Base-by-base conservation (phyloP, 2,113 vertebrate genomes). In the Halichoeres trimaculatus region DNA sequence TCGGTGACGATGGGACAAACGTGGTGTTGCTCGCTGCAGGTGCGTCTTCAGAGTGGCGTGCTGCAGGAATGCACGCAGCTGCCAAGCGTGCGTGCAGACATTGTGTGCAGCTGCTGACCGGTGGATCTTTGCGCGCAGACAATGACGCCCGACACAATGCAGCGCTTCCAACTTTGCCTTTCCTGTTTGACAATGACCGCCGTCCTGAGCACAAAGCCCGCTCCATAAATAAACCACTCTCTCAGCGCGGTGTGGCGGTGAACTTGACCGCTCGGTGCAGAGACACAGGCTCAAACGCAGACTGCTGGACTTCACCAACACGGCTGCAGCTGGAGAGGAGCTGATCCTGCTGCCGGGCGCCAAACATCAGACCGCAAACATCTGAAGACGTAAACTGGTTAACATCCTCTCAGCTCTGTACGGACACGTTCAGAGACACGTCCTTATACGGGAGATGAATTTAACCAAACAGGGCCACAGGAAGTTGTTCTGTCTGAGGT, bases 101-200 rank as follows among this genome's bases (percentile, higher is more conserved):
- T n/a, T n/a, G n/a, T n/a, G n/a, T n/a, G n/a, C n/a, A n/a, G n/a
- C n/a, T 48, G 66, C 54, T 69, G 47, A 69, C 6, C 22, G 1
- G 45, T 8, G 54, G 10, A 3, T 50, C 43, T 50, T 26, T 70
- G 30, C 16, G 30, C 20, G 3, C 26, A 24, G 3, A 57, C 55
- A 26, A 38, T 48, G 10, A 57, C 1, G n/a, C 17, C 43, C 47
- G 1, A 68, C 5, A 56, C 53, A 17, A 55, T 3, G 20, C 24
- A 10, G 41, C 6, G 34, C 54, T 40, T 70, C 35, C 47, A 59
- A 70, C 55, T 24, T 16, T 56, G 41, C 8, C 23, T 41, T 40
- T 53, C 35, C 35, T 53, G 38, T 43, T 16, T n/a, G 9, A 61
- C 13, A 1, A 43, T 3, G 17, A 34, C 11, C 47, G 20, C 1